phyloP scores from a whole-genome alignment of 2,888 invertebrate species.

The Mellilla xanthometata region DNA sequence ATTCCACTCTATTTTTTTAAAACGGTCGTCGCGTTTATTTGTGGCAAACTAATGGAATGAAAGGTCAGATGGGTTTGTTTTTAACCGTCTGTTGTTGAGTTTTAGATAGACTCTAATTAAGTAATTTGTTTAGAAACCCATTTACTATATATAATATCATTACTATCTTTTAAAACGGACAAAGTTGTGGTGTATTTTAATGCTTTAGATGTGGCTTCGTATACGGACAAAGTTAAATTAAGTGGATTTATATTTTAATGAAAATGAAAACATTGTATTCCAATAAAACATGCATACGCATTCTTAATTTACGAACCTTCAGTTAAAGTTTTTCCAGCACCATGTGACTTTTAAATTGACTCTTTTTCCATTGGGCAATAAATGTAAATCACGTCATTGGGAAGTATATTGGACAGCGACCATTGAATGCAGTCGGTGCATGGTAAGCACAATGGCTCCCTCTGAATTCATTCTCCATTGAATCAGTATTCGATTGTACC shows the following conservation, averaged over 20 bases:
- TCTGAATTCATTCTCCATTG: constrained; percentile 63
- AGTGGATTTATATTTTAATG: no score
- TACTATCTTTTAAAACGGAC: no score
- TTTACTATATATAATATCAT: no score
- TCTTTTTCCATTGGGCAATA: constrained; percentile 53
- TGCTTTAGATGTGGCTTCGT: no score
- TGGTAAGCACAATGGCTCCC: constrained; percentile 63
- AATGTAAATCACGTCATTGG: constrained; percentile 72
- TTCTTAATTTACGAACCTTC: neutral
- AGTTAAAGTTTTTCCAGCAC: constrained; percentile 13
- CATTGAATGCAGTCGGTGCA: constrained; percentile 64
- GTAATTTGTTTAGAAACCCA: no score
- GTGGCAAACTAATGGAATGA: constrained; percentile 10
- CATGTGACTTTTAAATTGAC: constrained; percentile 50
- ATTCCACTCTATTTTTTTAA: constrained; percentile 18
- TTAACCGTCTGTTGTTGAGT: no score
- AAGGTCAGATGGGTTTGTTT: neutral
- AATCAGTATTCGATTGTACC: constrained; percentile 67
- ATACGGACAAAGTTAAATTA: no score
- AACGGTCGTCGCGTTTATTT: constrained; percentile 21
- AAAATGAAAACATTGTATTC: no score
- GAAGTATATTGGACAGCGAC: constrained; percentile 58
- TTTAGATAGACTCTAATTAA: no score
- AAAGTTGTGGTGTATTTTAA: no score
- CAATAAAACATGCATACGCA: no score